Evolutionary conservation across 2,113 vertebrate genomes (phyloP).

Genomic region (Seriola quinqueradiata): DNA sequence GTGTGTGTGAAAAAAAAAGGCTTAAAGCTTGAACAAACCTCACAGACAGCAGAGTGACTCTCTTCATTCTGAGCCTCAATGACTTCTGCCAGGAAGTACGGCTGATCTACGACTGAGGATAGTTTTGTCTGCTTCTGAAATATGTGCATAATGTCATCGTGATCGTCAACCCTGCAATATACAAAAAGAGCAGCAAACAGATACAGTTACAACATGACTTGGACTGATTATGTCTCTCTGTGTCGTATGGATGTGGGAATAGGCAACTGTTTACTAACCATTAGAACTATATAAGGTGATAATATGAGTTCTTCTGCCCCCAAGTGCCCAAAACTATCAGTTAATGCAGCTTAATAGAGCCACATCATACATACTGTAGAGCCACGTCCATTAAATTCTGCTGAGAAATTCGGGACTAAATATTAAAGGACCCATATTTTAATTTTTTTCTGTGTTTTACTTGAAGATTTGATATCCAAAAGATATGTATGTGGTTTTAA

Average conservation of each 20-base stretch:
- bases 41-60: constrained; percentile 86
- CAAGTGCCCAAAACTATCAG: not conserved
- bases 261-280: not conserved
- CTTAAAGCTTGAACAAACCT: constrained; percentile 84
- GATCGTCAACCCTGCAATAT: constrained; percentile 88
- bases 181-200: not conserved
- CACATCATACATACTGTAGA: too few species aligned
- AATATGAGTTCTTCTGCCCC: not conserved
- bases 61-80: constrained; percentile 85
- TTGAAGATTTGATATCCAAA: too few species aligned
- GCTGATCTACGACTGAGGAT: constrained; percentile 72
- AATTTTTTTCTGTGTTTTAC: too few species aligned
- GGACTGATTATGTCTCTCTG: too few species aligned
- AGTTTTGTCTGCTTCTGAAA: constrained; percentile 78
- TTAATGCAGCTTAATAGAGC: too few species aligned
- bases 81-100: constrained; percentile 86
- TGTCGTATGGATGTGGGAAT: not conserved
- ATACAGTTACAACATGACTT: too few species aligned
- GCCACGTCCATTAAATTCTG: too few species aligned
- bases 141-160: constrained; percentile 87
- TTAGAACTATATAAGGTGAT: not conserved
- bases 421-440: too few species aligned
- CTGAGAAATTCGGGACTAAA: too few species aligned
- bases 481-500: too few species aligned
- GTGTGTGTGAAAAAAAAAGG: not conserved